phyloP scores from a whole-genome alignment of 1,140 invertebrate genomes.

The Drosophila willistoni region DNA sequence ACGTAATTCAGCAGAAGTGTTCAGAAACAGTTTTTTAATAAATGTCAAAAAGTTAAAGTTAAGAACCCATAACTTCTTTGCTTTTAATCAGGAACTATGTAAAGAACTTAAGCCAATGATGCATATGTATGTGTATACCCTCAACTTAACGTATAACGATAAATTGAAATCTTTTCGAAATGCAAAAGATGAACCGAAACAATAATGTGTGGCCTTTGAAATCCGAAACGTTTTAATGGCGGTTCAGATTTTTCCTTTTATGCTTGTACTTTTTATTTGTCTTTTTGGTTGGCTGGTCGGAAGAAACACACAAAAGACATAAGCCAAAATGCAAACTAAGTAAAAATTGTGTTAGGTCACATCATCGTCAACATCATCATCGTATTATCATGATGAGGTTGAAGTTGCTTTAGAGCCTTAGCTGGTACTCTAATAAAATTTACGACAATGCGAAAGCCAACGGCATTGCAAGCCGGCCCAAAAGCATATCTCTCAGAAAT shows the following conservation, averaged over 20 bases:
- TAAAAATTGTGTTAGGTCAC: conserved; percentile 67
- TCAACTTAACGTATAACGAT: conserved; percentile 20
- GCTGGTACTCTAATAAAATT: conserved; percentile 72
- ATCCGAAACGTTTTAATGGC: conserved; percentile 58
- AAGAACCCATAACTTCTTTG: too few relatives aligned
- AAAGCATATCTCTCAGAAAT: conserved; percentile 61
- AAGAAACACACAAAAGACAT: conserved; percentile 55
- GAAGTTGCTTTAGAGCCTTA: conserved; percentile 29
- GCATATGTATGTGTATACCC: not conserved
- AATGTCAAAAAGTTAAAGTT: too few relatives aligned
- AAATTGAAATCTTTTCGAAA: conserved; percentile 60
- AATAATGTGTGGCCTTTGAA: conserved; percentile 66
- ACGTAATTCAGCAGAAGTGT: too few relatives aligned
- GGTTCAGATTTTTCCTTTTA: conserved; percentile 23
- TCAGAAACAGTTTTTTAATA: too few relatives aligned
- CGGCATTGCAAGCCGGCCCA: conserved; percentile 58
- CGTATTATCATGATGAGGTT: conserved; percentile 53
- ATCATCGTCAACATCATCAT: conserved; percentile 20
- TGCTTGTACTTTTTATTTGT: conserved; percentile 12
- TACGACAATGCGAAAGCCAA: conserved; percentile 76
- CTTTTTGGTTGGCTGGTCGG: not conserved
- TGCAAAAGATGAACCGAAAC: conserved; percentile 45
- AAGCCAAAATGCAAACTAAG: conserved; percentile 68
- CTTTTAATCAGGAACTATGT: too few relatives aligned
- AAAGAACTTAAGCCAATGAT: too few relatives aligned